Conservation (phyloP, 2,113 vertebrate genomes). For the Heterotilapia buettikoferi region DNA sequence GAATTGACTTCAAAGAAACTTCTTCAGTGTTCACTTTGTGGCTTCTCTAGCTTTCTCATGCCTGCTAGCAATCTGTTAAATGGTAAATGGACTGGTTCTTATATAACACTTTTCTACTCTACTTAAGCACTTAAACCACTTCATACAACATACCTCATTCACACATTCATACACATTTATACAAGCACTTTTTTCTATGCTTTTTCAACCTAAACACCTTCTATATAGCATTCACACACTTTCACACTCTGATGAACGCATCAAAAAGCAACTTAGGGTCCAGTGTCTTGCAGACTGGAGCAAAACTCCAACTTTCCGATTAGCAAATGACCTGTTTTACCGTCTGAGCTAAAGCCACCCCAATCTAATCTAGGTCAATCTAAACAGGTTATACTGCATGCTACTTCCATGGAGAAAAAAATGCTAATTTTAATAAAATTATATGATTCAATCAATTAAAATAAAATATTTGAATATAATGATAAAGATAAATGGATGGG, state of each 20-base stretch:
- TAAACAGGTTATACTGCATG: background rate
- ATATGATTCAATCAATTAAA: background rate
- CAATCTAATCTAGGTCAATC: background rate
- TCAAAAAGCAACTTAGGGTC: background rate
- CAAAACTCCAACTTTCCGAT: background rate
- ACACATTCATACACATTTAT: background rate
- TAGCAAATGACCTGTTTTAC: background rate
- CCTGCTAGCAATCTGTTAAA: background rate
- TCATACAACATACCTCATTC: background rate
- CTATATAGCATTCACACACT: background rate
- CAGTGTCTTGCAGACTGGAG: background rate
- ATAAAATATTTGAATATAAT: background rate
- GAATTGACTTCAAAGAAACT: background rate
- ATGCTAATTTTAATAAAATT: background rate
- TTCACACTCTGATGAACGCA: rapidly evolving
- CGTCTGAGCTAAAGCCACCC: background rate
- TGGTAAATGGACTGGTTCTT: background rate
- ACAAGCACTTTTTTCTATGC: background rate
- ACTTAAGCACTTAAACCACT: background rate
- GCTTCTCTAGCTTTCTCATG: background rate
- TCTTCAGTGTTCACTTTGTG: background rate
- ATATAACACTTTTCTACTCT: background rate
- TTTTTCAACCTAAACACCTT: background rate
- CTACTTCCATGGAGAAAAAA: background rate
- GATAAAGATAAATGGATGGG: background rate